These are phyloP conservation scores for Leptobrachium ailaonicum DNA, from an alignment of 2,113 vertebrate genomes.

Conservation along the genomic window DNA sequence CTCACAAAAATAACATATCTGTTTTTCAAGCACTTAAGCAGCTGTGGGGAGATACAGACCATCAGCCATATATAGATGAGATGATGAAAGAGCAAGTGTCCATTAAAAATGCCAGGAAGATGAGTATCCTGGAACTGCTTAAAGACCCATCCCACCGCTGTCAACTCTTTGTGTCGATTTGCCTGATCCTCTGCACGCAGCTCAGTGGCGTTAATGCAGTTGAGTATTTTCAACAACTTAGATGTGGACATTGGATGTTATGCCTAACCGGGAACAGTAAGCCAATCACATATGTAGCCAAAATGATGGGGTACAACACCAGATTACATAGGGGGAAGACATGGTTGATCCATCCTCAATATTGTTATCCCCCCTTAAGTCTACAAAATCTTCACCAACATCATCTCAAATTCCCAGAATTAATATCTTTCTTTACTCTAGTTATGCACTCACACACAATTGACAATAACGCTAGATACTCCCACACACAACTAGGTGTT, in stretches of 20 bases:
- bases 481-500: too few relatives aligned
- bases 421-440: too few relatives aligned
- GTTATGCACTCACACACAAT: too few relatives aligned
- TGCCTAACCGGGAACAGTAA: too few relatives aligned
- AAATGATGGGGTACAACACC: too few relatives aligned
- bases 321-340: too few relatives aligned
- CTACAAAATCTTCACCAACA: too few relatives aligned
- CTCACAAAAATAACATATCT: background rate
- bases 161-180: conserved; percentile 66
- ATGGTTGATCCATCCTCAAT: too few relatives aligned
- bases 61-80: conserved; percentile 70
- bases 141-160: conserved; percentile 61
- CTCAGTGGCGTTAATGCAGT: conserved; percentile 79
- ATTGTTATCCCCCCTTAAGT: too few relatives aligned
- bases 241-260: background rate
- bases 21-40: conserved; percentile 67
- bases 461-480: too few relatives aligned
- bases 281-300: too few relatives aligned
- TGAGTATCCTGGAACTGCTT: conserved; percentile 70
- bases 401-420: too few relatives aligned
- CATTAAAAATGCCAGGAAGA: conserved; percentile 57
- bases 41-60: conserved; percentile 72
- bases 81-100: conserved; percentile 71
- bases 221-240: conserved; percentile 51
- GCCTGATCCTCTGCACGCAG: conserved; percentile 67